Evolutionary conservation across 2,888 invertebrate genomes (phyloP).

Genomic region (Scaptomyza parva): DNA sequence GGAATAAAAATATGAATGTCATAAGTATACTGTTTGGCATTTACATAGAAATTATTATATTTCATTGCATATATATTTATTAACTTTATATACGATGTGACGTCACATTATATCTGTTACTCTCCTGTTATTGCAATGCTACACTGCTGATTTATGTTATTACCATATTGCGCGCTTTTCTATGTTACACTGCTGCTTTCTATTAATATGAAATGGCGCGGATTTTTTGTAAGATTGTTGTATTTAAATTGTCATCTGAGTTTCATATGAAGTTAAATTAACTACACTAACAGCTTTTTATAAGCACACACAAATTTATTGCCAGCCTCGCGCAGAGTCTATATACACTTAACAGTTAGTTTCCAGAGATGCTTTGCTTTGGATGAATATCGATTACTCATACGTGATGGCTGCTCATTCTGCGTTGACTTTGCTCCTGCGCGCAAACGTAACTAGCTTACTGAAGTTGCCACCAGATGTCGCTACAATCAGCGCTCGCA

Average conservation of each 20-base stretch:
- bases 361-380: constrained; percentile 18
- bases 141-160: not conserved
- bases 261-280: not conserved
- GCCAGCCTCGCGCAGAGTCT: not conserved
- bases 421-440: not conserved
- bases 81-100: too few species aligned
- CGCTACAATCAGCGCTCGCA: constrained; percentile 3
- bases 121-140: constrained; percentile 39
- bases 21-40: not conserved
- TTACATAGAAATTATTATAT: too few species aligned
- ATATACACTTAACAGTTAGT: constrained; percentile 25
- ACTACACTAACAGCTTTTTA: too few species aligned
- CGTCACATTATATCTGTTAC: constrained; percentile 31
- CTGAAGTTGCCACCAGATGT: constrained; percentile 5
- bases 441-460: not conserved
- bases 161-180: constrained; percentile 3
- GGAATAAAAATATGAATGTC: not conserved
- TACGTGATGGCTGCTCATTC: not conserved
- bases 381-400: constrained; percentile 19
- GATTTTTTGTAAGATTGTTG: not conserved
- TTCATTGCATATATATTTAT: too few species aligned
- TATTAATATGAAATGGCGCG: not conserved
- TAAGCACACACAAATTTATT: not conserved
- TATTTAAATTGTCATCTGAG: not conserved
- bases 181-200: constrained; percentile 2